Conservation (phyloP, 2,113 vertebrate species). For the Chaenogobius annularis region DNA sequence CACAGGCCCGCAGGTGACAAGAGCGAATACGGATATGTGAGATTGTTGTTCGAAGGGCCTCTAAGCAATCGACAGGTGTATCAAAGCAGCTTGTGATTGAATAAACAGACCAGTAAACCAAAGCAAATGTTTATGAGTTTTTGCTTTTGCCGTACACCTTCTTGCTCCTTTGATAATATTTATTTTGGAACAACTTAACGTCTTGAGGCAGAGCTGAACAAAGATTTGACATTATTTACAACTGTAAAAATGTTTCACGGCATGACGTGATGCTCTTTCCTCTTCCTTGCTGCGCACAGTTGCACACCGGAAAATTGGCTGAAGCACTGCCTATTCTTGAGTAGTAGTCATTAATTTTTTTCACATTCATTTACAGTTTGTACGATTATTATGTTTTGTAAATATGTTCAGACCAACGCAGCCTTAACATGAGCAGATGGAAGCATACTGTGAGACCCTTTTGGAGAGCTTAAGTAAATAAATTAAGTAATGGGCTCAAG, state of each 20-base stretch:
- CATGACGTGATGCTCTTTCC: constrained; percentile 9
- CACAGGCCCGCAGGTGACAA: constrained; percentile 20
- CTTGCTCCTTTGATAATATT: background rate
- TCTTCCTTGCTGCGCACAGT: background rate
- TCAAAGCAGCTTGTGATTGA: constrained; percentile 39
- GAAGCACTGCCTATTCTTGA: background rate
- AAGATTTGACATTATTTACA: constrained; percentile 11
- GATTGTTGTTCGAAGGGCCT: constrained; percentile 27
- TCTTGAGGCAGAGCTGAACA: constrained; percentile 5
- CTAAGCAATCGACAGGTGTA: constrained; percentile 51
- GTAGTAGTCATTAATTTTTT: background rate
- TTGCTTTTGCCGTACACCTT: constrained; percentile 9
- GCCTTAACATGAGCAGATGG: background rate
- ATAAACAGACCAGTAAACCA: constrained; percentile 44
- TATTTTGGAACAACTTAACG: background rate
- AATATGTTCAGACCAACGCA: background rate
- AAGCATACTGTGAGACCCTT: no score
- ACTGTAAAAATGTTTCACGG: background rate
- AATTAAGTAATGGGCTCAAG: background rate
- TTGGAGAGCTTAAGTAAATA: no score
- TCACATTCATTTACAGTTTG: background rate
- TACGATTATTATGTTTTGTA: background rate
- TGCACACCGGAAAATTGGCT: background rate
- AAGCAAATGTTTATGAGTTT: constrained; percentile 33
- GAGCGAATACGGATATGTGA: constrained; percentile 53